A percentile compares a stretch with the other conserved stretches of the same genome.
Evolutionary conservation across 2,797 vertebrate species (phyloP).

Genomic region (Choloepus didactylus): DNA sequence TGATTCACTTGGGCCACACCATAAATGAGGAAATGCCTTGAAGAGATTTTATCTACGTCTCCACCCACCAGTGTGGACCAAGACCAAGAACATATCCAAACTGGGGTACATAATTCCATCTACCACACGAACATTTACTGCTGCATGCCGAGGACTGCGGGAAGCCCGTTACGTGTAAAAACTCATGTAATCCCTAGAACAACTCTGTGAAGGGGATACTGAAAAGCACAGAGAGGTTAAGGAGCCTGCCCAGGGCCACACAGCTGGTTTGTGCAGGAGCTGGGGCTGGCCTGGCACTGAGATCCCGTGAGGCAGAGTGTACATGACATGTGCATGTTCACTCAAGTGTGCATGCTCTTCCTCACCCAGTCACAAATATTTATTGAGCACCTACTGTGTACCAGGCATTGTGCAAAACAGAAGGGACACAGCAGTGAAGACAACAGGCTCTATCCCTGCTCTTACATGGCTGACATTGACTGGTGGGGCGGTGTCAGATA

Average conservation of each 20-base stretch:
- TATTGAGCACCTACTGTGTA: background rate
- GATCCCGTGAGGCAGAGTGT: background rate
- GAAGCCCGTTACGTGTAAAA: background rate
- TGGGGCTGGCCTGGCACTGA: background rate
- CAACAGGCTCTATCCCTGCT: background rate
- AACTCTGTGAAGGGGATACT: no score
- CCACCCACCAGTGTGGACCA: no score
- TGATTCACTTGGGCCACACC: no score
- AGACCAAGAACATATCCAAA: no score
- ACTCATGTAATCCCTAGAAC: background rate
- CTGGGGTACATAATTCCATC: no score
- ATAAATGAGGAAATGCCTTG: no score
- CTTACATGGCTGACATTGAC: background rate
- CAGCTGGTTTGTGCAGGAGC: background rate
- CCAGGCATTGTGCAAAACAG: background rate
- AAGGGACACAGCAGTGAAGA: background rate
- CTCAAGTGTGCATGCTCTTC: background rate
- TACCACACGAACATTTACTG: background rate
- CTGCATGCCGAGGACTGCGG: background rate
- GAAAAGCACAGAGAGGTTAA: background rate
- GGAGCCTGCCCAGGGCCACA: background rate
- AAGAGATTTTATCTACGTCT: no score
- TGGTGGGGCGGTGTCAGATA: background rate
- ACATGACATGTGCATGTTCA: background rate
- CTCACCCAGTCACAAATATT: background rate